These are phyloP conservation scores for Mormyrus proboscirostris DNA, from an alignment of 2,797 vertebrate genomes.

Conservation along the genomic window DNA sequence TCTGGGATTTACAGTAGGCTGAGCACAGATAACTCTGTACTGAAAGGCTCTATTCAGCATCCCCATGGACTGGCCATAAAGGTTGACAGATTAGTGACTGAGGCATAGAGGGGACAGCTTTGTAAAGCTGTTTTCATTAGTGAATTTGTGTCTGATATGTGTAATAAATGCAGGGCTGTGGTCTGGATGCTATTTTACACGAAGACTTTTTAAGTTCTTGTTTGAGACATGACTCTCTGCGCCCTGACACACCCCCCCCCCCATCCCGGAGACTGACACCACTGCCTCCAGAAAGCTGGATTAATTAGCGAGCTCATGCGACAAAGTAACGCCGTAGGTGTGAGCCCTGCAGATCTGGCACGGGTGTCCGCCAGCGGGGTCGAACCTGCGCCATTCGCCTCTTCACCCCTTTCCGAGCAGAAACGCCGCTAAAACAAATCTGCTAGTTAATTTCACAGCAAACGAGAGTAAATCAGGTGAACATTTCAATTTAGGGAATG, in stretches of 20 bases:
- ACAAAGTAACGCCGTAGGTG: not conserved
- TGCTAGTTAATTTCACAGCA: constrained; percentile 57
- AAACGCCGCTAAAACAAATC: constrained; percentile 55
- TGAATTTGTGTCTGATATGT: not conserved
- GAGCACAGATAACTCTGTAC: not conserved
- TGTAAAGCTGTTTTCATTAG: not conserved
- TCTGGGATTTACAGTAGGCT: not conserved
- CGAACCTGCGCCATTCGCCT: constrained; percentile 6
- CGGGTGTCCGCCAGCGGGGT: not conserved
- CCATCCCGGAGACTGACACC: not conserved
- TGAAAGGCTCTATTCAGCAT: not conserved
- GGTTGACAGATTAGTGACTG: constrained; percentile 6
- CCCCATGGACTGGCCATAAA: not conserved
- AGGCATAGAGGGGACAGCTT: not conserved
- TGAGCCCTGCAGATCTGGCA: not conserved
- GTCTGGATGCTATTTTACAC: not conserved
- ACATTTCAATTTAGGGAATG: constrained; percentile 52
- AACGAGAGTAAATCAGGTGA: constrained; percentile 64
- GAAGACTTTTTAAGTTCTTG: not conserved
- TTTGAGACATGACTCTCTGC: not conserved
- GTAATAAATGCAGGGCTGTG: not conserved
- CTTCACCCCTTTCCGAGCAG: constrained; percentile 30
- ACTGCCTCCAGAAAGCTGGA: constrained; percentile 2
- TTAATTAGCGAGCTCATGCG: constrained; percentile 11
- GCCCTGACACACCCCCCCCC: not conserved